Base-by-base conservation (phyloP, 2,888 invertebrate genomes). In the Tenthredo distinguenda region DNA sequence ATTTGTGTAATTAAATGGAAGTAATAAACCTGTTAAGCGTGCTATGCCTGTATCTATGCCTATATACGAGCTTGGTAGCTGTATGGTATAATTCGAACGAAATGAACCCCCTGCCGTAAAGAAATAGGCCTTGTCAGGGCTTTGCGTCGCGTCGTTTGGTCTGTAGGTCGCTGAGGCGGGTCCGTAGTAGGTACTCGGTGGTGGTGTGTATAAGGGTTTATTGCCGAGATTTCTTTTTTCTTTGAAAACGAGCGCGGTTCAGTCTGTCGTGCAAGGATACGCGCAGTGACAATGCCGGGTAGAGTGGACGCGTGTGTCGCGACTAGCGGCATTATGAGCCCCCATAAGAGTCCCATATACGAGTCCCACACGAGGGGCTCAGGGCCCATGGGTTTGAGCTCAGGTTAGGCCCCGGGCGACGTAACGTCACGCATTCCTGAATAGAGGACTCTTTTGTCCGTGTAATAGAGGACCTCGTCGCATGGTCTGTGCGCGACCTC, bases 401-500 rank as follows among this genome's bases (percentile, higher is more conserved):
- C 62, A 81, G 81, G 81, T 62, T 58, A 62, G 81, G 62, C 58
- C 81, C 62, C 81, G 62, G 62, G 81, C 81, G 12, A 76, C 62
- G 55, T 84, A 84, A 84, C 76, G 84, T 84, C 84, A 84, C 62
- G 84, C 84, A 84, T 72, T 84, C 72, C 72, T 74, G 84, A 55
- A 84, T 84, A 62, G 84, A 85, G 65, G 65, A 58, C 26, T 85
- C 77, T 77, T 85, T 79, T 85, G 77, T 85, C 77, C 85, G 68
- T 68, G 77, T 68, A 55, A 77, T 77, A 84, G 72, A 84, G 84
- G 72, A 84, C 77, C 68, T 47, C 62, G 62, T 58, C 68, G 68
- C n/a, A 50, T 79, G 81, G 81, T 58, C 34, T 50, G 81, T 37
- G 34, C 62, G 58, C 81, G 81, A 77, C 55, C 77, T 77, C 50